A percentile compares a stretch with the other conserved stretches of the same genome.
Evolutionary conservation across 2,888 invertebrate genomes (phyloP).

Genomic region (Volucella inflata): DNA sequence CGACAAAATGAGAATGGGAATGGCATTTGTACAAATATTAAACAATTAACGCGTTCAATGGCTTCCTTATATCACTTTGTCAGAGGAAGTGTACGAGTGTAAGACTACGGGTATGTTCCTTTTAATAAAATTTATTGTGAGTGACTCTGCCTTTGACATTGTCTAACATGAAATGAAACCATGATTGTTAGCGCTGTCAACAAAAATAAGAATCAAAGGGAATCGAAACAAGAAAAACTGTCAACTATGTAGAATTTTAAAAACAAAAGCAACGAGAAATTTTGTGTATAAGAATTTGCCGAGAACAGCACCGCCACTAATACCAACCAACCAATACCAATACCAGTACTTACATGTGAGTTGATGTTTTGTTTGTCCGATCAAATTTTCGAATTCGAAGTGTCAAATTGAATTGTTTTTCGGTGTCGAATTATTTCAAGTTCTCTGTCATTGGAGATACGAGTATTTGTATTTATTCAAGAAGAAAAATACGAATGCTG

Average conservation of each 20-base stretch:
- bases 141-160: no score
- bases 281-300: constrained; percentile 50
- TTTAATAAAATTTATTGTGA: constrained; percentile 39
- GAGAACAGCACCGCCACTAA: constrained; percentile 12
- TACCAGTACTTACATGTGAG: constrained; percentile 1
- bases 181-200: constrained; percentile 3
- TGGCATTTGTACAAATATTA: background rate
- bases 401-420: constrained; percentile 51
- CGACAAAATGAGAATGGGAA: background rate
- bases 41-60: constrained; percentile 47
- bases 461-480: background rate
- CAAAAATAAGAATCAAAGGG: background rate
- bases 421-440: constrained; percentile 56
- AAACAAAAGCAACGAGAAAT: constrained; percentile 29
- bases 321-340: no score
- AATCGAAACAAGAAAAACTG: constrained; percentile 25
- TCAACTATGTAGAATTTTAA: constrained; percentile 28
- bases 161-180: background rate
- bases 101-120: constrained; percentile 5
- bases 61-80: constrained; percentile 17
- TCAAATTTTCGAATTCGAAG: constrained; percentile 46
- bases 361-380: background rate
- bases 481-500: background rate
- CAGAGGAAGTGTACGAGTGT: constrained; percentile 36
- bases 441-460: constrained; percentile 40